Evolutionary conservation across 1,140 invertebrate species (phyloP).

Genomic region (Diachasmimorpha longicaudata): DNA sequence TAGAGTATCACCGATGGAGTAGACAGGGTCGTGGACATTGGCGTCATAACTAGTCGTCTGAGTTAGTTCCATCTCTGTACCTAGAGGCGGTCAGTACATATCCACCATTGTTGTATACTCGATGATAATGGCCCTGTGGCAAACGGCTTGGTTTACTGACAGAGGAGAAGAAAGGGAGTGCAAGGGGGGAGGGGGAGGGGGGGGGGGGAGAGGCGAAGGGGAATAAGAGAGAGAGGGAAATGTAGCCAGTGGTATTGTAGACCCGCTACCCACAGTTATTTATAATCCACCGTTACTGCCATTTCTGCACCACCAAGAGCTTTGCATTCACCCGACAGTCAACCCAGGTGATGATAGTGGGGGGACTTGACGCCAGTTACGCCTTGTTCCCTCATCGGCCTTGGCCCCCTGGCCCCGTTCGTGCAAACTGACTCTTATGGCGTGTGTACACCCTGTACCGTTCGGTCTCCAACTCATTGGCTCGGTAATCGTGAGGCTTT

Average conservation of each 20-base stretch:
- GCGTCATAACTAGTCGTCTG: neutral
- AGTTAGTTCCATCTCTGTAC: neutral
- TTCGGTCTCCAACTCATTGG: neutral
- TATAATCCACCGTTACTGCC: conserved; percentile 6
- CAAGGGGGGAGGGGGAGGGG: neutral
- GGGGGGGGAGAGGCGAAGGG: neutral
- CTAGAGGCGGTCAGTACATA: neutral
- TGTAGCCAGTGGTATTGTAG: neutral
- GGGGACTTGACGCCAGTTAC: neutral
- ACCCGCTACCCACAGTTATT: neutral
- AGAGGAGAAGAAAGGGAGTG: neutral
- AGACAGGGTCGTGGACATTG: neutral
- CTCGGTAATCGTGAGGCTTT: neutral
- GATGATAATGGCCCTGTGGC: neutral
- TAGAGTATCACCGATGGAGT: neutral
- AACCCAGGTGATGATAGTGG: conserved; percentile 1
- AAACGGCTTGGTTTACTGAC: neutral
- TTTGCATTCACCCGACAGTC: conserved; percentile 1
- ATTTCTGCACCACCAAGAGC: neutral
- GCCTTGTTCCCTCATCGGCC: conserved; percentile 26
- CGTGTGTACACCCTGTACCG: neutral
- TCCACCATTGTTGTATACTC: neutral
- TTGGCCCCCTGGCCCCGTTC: conserved; percentile 43
- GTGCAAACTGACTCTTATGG: conserved; percentile 14
- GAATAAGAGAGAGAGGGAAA: neutral